These are phyloP conservation scores for Sapayoa aenigma DNA, from an alignment of 2,113 vertebrate genomes.

Conservation along the genomic window DNA sequence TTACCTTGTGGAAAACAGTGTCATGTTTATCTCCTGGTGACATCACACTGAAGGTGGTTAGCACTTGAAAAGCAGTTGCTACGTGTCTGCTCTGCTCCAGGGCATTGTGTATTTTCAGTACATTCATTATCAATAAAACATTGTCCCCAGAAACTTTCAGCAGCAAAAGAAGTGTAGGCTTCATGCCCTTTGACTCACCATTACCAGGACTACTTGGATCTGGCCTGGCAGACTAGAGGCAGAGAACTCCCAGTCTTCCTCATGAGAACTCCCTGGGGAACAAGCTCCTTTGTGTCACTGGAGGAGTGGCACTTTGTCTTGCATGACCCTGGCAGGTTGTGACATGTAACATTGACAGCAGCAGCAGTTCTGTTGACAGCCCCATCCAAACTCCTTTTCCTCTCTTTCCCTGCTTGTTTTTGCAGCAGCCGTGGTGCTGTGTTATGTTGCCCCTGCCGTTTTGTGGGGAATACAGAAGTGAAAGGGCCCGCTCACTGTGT, in stretches of 20 bases:
- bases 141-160: neutral
- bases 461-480: neutral
- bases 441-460: neutral
- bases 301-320: neutral
- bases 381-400: neutral
- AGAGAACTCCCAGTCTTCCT: neutral
- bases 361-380: neutral
- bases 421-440: neutral
- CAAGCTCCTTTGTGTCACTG: neutral
- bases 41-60: neutral
- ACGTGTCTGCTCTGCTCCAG: neutral
- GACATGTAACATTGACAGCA: neutral
- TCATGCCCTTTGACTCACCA: rapidly evolving
- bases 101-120: neutral
- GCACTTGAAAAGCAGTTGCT: neutral
- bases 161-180: neutral
- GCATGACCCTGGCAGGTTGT: neutral
- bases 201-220: neutral
- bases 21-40: neutral
- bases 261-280: neutral
- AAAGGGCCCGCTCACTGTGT: neutral
- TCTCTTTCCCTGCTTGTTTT: neutral
- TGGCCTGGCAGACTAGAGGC: neutral
- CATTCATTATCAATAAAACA: neutral
- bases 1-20: neutral